phyloP scores from a whole-genome alignment of 2,113 vertebrate genomes.

The Ranitomeya imitator region DNA sequence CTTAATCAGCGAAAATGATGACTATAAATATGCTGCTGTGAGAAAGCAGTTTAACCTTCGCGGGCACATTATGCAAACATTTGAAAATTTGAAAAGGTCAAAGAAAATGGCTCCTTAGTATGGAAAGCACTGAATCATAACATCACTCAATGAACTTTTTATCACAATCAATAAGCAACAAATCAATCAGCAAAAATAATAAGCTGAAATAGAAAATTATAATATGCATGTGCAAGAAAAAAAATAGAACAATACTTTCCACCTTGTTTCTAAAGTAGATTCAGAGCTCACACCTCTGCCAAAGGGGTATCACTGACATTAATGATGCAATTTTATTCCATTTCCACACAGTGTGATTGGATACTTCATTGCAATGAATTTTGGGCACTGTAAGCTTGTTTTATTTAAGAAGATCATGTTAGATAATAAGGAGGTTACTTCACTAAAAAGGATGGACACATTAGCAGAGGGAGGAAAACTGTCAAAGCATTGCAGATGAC shows the following conservation, averaged over 20 bases:
- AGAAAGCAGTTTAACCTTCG: constrained; percentile 28
- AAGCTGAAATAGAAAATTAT: constrained; percentile 23
- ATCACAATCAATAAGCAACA: constrained; percentile 32
- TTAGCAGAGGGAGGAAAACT: too few relatives aligned
- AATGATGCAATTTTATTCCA: too few relatives aligned
- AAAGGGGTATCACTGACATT: too few relatives aligned
- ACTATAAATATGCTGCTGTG: neutral
- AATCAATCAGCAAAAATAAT: constrained; percentile 25
- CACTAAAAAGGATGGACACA: too few relatives aligned
- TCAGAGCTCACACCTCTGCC: neutral
- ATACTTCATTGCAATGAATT: too few relatives aligned
- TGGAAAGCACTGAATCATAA: constrained; percentile 15
- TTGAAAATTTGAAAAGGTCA: constrained; percentile 33
- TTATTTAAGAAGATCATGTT: too few relatives aligned
- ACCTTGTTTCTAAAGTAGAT: neutral
- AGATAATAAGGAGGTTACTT: too few relatives aligned
- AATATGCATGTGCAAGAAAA: neutral
- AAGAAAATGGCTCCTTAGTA: constrained; percentile 28
- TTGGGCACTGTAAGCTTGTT: too few relatives aligned
- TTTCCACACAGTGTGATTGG: too few relatives aligned
- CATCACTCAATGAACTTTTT: constrained; percentile 28
- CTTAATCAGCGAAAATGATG: constrained; percentile 34
- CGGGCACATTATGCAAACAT: constrained; percentile 17
- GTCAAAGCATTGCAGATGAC: too few relatives aligned
- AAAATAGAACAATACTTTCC: neutral